Base-by-base conservation (phyloP, 2,888 invertebrate genomes). In the Eupithecia inturbata region DNA sequence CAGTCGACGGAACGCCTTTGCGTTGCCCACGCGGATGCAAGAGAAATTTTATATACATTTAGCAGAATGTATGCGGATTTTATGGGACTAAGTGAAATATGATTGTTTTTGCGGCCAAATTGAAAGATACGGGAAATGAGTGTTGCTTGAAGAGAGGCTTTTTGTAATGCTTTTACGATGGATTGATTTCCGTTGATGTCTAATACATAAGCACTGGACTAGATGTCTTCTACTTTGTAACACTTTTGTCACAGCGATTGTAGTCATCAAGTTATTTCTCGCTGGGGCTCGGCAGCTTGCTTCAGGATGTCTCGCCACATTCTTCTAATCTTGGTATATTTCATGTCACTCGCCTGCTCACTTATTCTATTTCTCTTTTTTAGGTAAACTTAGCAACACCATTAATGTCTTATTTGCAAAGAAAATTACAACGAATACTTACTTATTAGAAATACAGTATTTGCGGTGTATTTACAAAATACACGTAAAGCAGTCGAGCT, bases 1-100 rank as follows among this genome's bases (percentile, higher is more conserved):
- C 84, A 84, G 82, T 71, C 72, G 76, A 70, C 72, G 74, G 75
- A 79, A 78, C 80, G 82, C 81, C 82, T 82, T 80, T 82, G 81
- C 83, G 78, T 77, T 82, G 84, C 84, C 82, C 80, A 79, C 78
- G 76, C 78, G 77, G 81, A 81, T 70, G 74, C 73, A 72, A 76
- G 80, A 81, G 68, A 70, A 77, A 80, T 81, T 80, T 80, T 80
- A 80, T 81, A 76, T 78, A 79, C 75, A 75, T 78, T 77, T 81
- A 73, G 33, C 69, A 33, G 67, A 74, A 74, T 76, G 74, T 76
- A 74, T 74, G 76, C 71, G 75, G 72, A 72, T 78, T 77, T 77
- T 76, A 77, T 78, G 77, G 73, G 75, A 74, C 73, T 79, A 78
- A 80, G 79, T 78, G 79, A 80, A 76, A 77, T 71, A 79, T 79